phyloP scores from a whole-genome alignment of 1,140 invertebrate species.

The Chymomyza costata region DNA sequence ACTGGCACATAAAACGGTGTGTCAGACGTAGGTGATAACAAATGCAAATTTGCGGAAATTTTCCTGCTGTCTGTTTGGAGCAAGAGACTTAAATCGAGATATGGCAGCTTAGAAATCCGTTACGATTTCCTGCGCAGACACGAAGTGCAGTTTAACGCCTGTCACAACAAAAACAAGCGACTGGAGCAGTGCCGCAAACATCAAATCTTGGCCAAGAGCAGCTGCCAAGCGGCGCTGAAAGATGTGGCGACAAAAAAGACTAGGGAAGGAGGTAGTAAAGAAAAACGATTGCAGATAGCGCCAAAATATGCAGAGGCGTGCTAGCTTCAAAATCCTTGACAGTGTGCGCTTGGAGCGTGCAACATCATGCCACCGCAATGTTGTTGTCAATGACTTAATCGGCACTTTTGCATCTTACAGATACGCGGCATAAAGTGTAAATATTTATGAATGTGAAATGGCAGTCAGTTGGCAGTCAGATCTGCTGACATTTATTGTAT shows the following conservation, averaged over 20 bases:
- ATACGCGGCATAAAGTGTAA: slow-evolving; percentile 30
- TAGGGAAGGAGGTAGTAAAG: slow-evolving; percentile 6
- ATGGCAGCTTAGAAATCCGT: slow-evolving; percentile 32
- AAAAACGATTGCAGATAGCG: slow-evolving; percentile 7
- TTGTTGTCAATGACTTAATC: slow-evolving; percentile 49
- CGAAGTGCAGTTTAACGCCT: slow-evolving; percentile 36
- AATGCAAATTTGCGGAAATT: slow-evolving; percentile 62
- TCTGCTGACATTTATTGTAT: not conserved
- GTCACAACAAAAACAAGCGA: slow-evolving; percentile 38
- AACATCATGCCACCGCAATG: slow-evolving; percentile 18
- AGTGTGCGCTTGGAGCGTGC: no score
- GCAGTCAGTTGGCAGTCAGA: not conserved
- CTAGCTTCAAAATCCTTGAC: slow-evolving; percentile 4
- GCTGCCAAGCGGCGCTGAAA: slow-evolving; percentile 9
- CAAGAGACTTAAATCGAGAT: slow-evolving; percentile 23
- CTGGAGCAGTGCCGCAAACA: slow-evolving; percentile 1
- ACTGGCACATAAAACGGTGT: slow-evolving; percentile 52
- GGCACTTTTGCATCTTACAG: slow-evolving; percentile 19
- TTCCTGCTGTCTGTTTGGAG: slow-evolving; percentile 25
- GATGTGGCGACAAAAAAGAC: slow-evolving; percentile 11
- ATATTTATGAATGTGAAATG: slow-evolving; percentile 37
- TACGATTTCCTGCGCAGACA: slow-evolving; percentile 45
- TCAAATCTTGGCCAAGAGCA: slow-evolving; percentile 3
- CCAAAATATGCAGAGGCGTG: not conserved
- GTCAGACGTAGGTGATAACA: slow-evolving; percentile 53